Conservation (phyloP, 2,888 invertebrate species). For the Fabriciana adippe region DNA sequence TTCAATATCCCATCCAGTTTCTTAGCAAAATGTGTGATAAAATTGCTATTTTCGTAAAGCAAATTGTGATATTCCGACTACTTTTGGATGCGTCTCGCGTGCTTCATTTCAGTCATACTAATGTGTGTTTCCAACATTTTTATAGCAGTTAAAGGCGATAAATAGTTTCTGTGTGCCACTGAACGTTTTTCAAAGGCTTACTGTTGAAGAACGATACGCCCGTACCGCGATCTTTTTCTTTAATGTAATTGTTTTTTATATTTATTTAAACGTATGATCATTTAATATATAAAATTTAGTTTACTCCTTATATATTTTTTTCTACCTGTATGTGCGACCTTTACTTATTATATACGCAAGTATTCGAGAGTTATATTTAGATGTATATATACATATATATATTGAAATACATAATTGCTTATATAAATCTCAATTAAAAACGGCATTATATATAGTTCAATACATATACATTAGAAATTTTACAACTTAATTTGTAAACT, state of each 20-base stretch:
- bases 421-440: too few species aligned
- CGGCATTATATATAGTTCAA: too few species aligned
- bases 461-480: too few species aligned
- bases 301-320: too few species aligned
- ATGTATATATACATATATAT: too few species aligned
- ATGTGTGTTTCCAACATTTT: slow-evolving; percentile 70
- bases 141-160: slow-evolving; percentile 67
- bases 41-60: background rate
- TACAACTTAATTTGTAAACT: too few species aligned
- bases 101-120: slow-evolving; percentile 64
- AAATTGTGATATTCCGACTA: slow-evolving; percentile 12
- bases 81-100: slow-evolving; percentile 61
- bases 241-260: slow-evolving; percentile 18
- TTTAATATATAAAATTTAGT: too few species aligned
- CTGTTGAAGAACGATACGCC: slow-evolving; percentile 24
- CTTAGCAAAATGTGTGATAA: background rate
- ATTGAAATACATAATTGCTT: too few species aligned
- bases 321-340: too few species aligned
- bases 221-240: slow-evolving; percentile 21
- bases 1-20: too few species aligned
- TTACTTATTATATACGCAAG: too few species aligned
- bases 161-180: slow-evolving; percentile 47
- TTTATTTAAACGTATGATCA: slow-evolving; percentile 6
- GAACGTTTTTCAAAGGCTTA: slow-evolving; percentile 31
- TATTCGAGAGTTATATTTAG: too few species aligned